Evolutionary conservation across 1,140 invertebrate genomes (phyloP), one percentile per base, ranked within the genome.

Genomic region (Latrodectus geometricus): DNA sequence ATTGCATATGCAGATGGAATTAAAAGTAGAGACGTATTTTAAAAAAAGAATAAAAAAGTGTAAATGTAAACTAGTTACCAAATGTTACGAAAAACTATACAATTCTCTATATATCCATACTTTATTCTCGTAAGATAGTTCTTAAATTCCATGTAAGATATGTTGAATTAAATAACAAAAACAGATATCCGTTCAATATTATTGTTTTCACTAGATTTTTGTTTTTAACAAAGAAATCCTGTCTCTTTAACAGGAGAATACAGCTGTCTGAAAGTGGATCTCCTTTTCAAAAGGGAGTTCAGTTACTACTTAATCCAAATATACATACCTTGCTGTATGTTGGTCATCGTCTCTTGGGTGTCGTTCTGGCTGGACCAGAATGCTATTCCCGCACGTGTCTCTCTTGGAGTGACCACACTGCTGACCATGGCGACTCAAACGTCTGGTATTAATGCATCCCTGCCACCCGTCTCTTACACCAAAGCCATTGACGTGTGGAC

Each of bases 401-500:
- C 90, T 35, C 88, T 92, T 17, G 91, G 91, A 82, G 91, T 92
- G 23, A 92, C 91, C n/a, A 93, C 93, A 48, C 89, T 92, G 56
- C 90, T 93, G 14, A 92, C 93, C 74, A 93, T 93, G 92, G 92
- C 92, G 20, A 93, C 93, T 73, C 93, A 92, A 90, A 93, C 91
- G 9, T 91, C 91, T 48, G 97, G 97, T 90, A 98, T 99, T 91
- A 98, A 99, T 92, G 96, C 97, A 77, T 98, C 97, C 88, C 93
- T 99, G 88, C 97, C 97, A 83, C 97, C 97, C 52, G 97, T 99
- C 72, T 98, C 96, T 65, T 99, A 99, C 92, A 98, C 97, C 74
- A 99, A 99, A 92, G 97, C 97, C 88, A 98, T 99, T 89, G 97
- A 99, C 91, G 97, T 99, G 72, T 99, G 97, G 97, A 99, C 97